Evolutionary conservation across 1,140 invertebrate species (phyloP).

Genomic region (Cylas formicarius): DNA sequence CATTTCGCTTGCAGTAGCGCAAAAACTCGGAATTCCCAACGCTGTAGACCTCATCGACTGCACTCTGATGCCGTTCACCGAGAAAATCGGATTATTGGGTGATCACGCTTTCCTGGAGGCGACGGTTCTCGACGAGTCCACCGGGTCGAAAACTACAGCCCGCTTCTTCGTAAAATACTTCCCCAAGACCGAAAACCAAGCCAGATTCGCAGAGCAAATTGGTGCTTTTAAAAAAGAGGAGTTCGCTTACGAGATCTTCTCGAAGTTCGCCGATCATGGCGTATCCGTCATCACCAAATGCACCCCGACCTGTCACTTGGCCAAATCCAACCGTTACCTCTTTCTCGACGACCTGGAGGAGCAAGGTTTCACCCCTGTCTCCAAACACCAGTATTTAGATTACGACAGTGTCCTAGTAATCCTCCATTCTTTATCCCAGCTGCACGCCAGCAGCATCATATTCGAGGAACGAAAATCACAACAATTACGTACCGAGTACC

Average conservation of each 20-base stretch:
- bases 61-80: too few relatives aligned
- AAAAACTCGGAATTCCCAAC: too few relatives aligned
- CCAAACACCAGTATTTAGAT: conserved; percentile 31
- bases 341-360: conserved; percentile 28
- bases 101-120: too few relatives aligned
- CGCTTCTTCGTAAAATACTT: conserved; percentile 26
- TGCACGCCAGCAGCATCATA: conserved; percentile 39
- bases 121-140: too few relatives aligned
- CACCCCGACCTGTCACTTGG: conserved; percentile 19
- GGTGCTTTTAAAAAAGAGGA: conserved; percentile 28
- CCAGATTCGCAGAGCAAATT: conserved; percentile 18
- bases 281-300: conserved; percentile 30
- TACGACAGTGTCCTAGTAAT: conserved; percentile 32
- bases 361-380: conserved; percentile 26
- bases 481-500: conserved; percentile 11
- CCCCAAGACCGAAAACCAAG: conserved; percentile 6
- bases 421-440: conserved; percentile 30
- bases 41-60: too few relatives aligned
- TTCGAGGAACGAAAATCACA: conserved; percentile 34
- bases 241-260: conserved; percentile 24
- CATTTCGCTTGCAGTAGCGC: too few relatives aligned
- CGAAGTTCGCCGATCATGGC: conserved; percentile 13
- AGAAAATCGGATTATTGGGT: too few relatives aligned
- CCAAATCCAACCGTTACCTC: conserved; percentile 23
- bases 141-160: too few relatives aligned